These are phyloP conservation scores for Gymnothorax javanicus DNA, from an alignment of 2,797 vertebrate species.

Conservation along the genomic window DNA sequence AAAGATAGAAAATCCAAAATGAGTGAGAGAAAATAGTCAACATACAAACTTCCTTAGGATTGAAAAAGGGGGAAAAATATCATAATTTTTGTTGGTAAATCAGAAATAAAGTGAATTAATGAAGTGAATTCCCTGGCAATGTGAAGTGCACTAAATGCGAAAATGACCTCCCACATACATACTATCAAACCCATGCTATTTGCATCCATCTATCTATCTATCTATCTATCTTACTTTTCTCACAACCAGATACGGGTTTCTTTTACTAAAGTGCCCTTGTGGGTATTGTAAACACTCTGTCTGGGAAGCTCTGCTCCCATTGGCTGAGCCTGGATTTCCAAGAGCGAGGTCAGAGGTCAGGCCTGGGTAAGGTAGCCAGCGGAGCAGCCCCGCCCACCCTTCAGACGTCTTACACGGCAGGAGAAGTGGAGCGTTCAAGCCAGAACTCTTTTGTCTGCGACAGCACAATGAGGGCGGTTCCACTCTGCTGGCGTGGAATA, in stretches of 20 bases:
- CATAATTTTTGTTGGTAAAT: no score
- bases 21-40: no score
- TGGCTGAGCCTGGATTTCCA: not conserved
- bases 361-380: not conserved
- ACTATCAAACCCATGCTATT: not conserved
- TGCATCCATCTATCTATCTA: not conserved
- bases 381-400: not conserved
- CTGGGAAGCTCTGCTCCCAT: not conserved
- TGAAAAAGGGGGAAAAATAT: no score
- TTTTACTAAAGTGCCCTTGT: not conserved
- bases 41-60: no score
- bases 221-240: not conserved
- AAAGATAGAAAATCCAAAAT: no score
- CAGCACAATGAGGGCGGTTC: not conserved
- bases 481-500: slow-evolving; percentile 4
- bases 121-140: no score
- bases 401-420: not conserved
- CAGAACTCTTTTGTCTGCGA: not conserved
- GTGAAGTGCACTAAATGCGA: not conserved
- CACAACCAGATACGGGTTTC: not conserved
- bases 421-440: not conserved
- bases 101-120: no score
- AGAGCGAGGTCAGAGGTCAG: not conserved
- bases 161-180: not conserved
- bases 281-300: not conserved